Percentiles rank a stretch among this genome's conserved stretches.
phyloP scores from a whole-genome alignment of 2,113 vertebrate species.

The Boleophthalmus pectinirostris region DNA sequence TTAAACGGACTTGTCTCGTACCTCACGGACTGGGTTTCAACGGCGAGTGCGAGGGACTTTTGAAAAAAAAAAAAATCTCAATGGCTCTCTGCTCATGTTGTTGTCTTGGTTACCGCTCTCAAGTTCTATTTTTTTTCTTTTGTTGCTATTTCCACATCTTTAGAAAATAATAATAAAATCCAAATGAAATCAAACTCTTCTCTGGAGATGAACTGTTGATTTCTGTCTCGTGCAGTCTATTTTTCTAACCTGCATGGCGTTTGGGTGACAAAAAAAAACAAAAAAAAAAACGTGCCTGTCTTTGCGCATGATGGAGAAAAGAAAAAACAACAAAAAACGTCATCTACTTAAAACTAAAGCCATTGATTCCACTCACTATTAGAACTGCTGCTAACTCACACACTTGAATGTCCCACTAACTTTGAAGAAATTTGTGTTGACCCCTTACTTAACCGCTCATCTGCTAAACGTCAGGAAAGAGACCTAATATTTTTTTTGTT shows the following conservation, averaged over 20 bases:
- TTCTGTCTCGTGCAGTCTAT: constrained; percentile 69
- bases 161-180: constrained; percentile 79
- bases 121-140: constrained; percentile 54
- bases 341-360: constrained; percentile 64
- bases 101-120: constrained; percentile 80
- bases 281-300: constrained; percentile 48
- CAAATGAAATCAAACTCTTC: constrained; percentile 78
- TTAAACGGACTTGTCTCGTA: constrained; percentile 44
- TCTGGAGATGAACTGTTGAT: constrained; percentile 74
- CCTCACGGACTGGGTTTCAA: constrained; percentile 52
- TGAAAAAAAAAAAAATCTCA: constrained; percentile 22
- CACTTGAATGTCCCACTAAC: constrained; percentile 71
- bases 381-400: constrained; percentile 75
- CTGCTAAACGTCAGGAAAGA: constrained; percentile 32
- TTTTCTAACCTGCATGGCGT: constrained; percentile 71
- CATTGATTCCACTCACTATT: constrained; percentile 64
- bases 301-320: constrained; percentile 59
- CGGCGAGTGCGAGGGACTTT: constrained; percentile 32
- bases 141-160: constrained; percentile 82
- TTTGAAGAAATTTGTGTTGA: constrained; percentile 45
- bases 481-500: constrained; percentile 18
- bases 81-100: constrained; percentile 73
- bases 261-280: constrained; percentile 28
- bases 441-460: constrained; percentile 14
- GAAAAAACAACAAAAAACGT: constrained; percentile 23